Evolutionary conservation across 2,888 invertebrate species (phyloP), one percentile per base, ranked within the genome.

Genomic region (Enchytraeus crypticus): DNA sequence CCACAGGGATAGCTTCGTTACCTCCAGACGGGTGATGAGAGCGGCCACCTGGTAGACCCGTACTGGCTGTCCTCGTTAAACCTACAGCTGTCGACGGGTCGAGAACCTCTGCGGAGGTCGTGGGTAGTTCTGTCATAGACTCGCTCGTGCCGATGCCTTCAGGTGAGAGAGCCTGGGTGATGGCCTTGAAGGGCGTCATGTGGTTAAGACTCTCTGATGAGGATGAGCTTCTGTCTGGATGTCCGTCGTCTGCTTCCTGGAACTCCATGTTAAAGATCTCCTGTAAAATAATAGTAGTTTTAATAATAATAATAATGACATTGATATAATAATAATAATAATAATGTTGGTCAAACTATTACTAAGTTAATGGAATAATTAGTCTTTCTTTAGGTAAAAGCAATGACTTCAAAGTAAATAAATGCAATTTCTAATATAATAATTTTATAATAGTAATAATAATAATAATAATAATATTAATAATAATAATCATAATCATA

Each of bases 71-170:
- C 8, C 49, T 11, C 8, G 49, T 11, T 23, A 47, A 23, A 47
- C 21, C 49, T n/a, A n/a, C n/a, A 8, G 49, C 5, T 38, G 38
- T 38, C 38, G 18, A 14, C 21, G 49, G 49, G 26, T 23, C 5
- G 14, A 47, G 49, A 47, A 23, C 21, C 21, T 23, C 14, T 8
- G 23, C 21, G 14, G 49, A 21, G 11, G 49, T 18, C 49, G 49
- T 47, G 18, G 49, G 49, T 21, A 47, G 11, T n/a, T 46, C 3
- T 21, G 43, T 23, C 57, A 46, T 1, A 23, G 46, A 57, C 46
- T 57, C 57, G n/a, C 57, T 57, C 21, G 45, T 34, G 46, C 57
- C 57, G 32, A 57, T 43, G 4, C 46, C 29, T 5, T 57, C 57
- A 4, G 56, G 56, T 18, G 56, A 32, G 14, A 56, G 46, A 5